A percentile compares a stretch with the other conserved stretches of the same genome.
Conservation (phyloP, 2,113 vertebrate species). For the Halichoerus grypus region DNA sequence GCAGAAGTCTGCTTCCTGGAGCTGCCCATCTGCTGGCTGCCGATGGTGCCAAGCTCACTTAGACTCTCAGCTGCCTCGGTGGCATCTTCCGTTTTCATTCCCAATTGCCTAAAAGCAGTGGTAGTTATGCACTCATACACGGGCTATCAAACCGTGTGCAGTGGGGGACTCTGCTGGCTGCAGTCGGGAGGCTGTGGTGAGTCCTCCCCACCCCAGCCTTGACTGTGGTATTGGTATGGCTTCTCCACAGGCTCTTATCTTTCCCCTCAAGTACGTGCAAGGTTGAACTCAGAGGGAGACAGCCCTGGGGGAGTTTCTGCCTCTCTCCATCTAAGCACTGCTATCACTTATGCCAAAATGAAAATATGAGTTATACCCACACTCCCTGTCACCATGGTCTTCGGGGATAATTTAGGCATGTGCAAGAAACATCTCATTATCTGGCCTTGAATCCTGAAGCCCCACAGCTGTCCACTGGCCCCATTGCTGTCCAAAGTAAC, state of each 20-base stretch:
- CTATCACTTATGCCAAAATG: not conserved
- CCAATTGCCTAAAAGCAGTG: conserved; percentile 63
- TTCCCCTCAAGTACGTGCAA: not conserved
- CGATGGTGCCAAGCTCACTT: not conserved
- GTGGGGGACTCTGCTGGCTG: not conserved
- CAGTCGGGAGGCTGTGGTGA: not conserved
- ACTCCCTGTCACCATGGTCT: not conserved
- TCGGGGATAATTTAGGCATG: not conserved
- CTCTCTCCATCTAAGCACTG: not conserved
- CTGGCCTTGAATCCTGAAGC: conserved; percentile 11
- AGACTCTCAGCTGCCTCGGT: conserved; percentile 5
- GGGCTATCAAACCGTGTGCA: not conserved
- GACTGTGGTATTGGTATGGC: not conserved
- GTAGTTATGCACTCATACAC: conserved; percentile 32
- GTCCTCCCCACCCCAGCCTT: too few relatives aligned
- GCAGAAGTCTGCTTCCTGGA: not conserved
- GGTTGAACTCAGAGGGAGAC: not conserved
- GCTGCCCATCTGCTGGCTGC: not conserved
- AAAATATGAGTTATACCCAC: not conserved
- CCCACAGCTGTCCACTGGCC: not conserved
- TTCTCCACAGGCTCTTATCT: not conserved
- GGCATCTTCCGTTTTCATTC: conserved; percentile 32
- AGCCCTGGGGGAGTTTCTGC: not conserved
- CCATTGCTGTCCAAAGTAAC: not conserved
- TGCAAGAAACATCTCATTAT: conserved; percentile 34